Base-by-base conservation (phyloP, 2,888 invertebrate species). In the Magallana nippona region DNA sequence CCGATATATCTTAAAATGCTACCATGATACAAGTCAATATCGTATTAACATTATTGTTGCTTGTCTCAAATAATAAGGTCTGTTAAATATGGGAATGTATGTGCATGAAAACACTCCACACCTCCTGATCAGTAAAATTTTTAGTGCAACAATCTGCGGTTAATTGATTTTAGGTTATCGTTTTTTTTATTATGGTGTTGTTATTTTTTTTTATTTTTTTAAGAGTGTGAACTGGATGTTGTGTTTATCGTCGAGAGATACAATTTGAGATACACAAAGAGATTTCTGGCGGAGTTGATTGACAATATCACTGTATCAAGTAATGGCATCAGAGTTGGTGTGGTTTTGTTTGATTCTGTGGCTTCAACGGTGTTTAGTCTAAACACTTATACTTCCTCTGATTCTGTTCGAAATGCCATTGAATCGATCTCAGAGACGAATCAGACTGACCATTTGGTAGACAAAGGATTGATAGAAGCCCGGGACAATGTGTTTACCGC, bases 201-300 rank as follows among this genome's bases (percentile, higher is more conserved):
- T 44, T 44, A 3, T 44, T 44, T 44, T 5, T 8, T 5, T 44
- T 44, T 32, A 3, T 44, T 44, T 44, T 8, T 44, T 44, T 0
- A 44, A 44, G 44, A 44, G 3, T 44, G 44, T 44, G 44, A 44
- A 8, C 44, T 44, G 44, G 44, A 44, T 44, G 8, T 44, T 5
- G 44, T 44, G 44, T 44, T 44, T 44, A 44, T 44, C 44, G 10
- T 44, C 5, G 44, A 44, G 8, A 44, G 44, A 44, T 44, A 44
- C 44, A 44, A 44, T 44, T 44, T 60, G 60, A 17, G 60, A 17
- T 60, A n/a, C n/a, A 60, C n/a, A 60, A 60, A 60, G 60, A 60
- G 60, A 60, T 60, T 60, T n/a, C n/a, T 60, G n/a, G 60, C n/a
- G n/a, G 60, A 60, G 17, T 60, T 60, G 11, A 60, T 60, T n/a